These are phyloP conservation scores for Zaprionus ghesquierei DNA, from an alignment of 1,140 invertebrate genomes.

Conservation along the genomic window DNA sequence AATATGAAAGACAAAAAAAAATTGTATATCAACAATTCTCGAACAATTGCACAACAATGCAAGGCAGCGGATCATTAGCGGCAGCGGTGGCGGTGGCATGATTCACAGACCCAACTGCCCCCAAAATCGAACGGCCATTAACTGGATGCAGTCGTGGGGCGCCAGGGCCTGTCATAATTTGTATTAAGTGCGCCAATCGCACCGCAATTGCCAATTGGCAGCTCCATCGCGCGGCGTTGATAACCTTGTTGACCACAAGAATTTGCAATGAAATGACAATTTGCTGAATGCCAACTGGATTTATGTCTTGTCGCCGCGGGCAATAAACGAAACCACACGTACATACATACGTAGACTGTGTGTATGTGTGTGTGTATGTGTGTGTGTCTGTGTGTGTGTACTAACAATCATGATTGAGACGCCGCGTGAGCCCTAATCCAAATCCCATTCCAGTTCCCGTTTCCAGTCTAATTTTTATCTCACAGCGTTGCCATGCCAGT, in stretches of 20 bases:
- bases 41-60: slow-evolving; percentile 62
- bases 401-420: slow-evolving; percentile 25
- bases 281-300: slow-evolving; percentile 40
- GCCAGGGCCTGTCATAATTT: slow-evolving; percentile 66
- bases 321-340: slow-evolving; percentile 54
- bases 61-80: slow-evolving; percentile 64
- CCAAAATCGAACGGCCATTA: slow-evolving; percentile 9
- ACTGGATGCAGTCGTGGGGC: slow-evolving; percentile 9
- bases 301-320: slow-evolving; percentile 49
- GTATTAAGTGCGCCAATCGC: slow-evolving; percentile 51
- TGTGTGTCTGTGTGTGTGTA: slow-evolving; percentile 4
- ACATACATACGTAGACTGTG: neutral
- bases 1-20: slow-evolving; percentile 52
- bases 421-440: neutral
- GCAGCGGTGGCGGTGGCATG: slow-evolving; percentile 57
- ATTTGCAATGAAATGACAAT: slow-evolving; percentile 65
- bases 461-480: neutral
- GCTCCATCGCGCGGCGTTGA: slow-evolving; percentile 47
- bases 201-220: slow-evolving; percentile 30
- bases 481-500: slow-evolving; percentile 9
- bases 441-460: slow-evolving; percentile 5
- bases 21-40: slow-evolving; percentile 52
- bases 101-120: slow-evolving; percentile 55
- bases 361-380: too few species aligned
- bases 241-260: slow-evolving; percentile 78